Evolutionary conservation across 2,113 vertebrate genomes (phyloP), one percentile per base, ranked within the genome.

Genomic region (Ranitomeya variabilis): DNA sequence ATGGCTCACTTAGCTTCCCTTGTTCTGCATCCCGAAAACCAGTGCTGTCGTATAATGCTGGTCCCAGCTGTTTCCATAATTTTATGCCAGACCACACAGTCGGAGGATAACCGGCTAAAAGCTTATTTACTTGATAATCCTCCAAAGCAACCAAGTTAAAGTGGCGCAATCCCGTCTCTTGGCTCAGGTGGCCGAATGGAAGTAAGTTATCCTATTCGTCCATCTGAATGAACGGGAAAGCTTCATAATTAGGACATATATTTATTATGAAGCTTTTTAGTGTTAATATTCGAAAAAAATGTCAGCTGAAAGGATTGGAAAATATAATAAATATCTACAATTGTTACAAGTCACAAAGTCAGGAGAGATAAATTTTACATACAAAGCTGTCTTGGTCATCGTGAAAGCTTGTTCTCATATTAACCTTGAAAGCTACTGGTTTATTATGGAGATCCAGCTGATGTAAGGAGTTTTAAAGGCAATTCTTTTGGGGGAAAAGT

Each of bases 81-180:
- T 12, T 7, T 76, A 51, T 52, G 73, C 71, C 71, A 74, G 71
- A 18, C 31, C 71, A 74, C 71, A 74, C 71, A 74, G 37, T 18
- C 31, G 7, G 71, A 74, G 71, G 71, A 74, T 74, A 74, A 74
- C 31, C 45, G 37, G 71, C 31, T 74, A 74, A 74, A 74, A 37
- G 71, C 31, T 74, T 74, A 37, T 45, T 37, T 74, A 18, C 45
- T 74, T 74, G 45, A 51, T 21, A 52, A 76, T 52, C 73, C 16
- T 19, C 45, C 73, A 76, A 76, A 76, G 73, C 37, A 37, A 52
- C 73, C 45, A 52, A 52, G 73, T 12, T 51, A 18, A 45, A 45
- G 10, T 76, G 73, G 37, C 19, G 18, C 12, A 15, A 76, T 76
- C 73, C 18, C 16, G 73, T 9, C 0, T 52, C 73, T 76, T 76